Evolutionary conservation across 2,113 vertebrate genomes (phyloP), one percentile per base, ranked within the genome.

Genomic region (Phylloscopus trochilus): DNA sequence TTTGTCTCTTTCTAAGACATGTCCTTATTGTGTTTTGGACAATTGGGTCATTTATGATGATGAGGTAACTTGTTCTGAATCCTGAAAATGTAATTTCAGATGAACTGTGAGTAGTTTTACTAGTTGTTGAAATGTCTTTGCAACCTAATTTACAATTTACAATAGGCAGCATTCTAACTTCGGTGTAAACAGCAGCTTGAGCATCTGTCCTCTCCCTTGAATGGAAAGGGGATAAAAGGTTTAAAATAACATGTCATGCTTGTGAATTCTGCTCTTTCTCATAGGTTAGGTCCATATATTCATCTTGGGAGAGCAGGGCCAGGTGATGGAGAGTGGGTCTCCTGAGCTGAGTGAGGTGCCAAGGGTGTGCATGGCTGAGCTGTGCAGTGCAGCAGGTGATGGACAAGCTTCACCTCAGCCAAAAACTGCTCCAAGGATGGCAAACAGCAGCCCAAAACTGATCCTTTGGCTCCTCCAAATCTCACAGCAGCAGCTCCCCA

Each of bases 1-100:
- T 90, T 97, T 96, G 95, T 95, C 88, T 76, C 87, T 86, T 82
- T 85, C 84, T 56, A 75, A 95, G 91, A 94, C 93, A 91, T 73
- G 64, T 82, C 96, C 59, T 95, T 92, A 95, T 93, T 96, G 95
- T 95, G 78, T 94, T 83, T 88, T 72, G 83, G 84, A 97, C 97
- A 97, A 96, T 93, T 79, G 30, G 55, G 86, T 93, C 95, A 90
- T 96, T 97, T 95, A 95, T 93, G 63, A 43, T 85, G 79, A 89
- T 93, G 90, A 93, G 87, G 92, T 87, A 95, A 93, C 90, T 91
- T 39, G 49, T 86, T 92, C 91, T 94, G 94, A 97, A 95, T 92
- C 92, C 82, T 91, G 91, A 67, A 92, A 93, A 95, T 80, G 94
- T 90, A 89, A 83, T 96, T 95, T 94, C 87, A 74, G 81, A 83